Base-by-base conservation (phyloP, 2,888 invertebrate genomes). In the Dasypogon diadema region DNA sequence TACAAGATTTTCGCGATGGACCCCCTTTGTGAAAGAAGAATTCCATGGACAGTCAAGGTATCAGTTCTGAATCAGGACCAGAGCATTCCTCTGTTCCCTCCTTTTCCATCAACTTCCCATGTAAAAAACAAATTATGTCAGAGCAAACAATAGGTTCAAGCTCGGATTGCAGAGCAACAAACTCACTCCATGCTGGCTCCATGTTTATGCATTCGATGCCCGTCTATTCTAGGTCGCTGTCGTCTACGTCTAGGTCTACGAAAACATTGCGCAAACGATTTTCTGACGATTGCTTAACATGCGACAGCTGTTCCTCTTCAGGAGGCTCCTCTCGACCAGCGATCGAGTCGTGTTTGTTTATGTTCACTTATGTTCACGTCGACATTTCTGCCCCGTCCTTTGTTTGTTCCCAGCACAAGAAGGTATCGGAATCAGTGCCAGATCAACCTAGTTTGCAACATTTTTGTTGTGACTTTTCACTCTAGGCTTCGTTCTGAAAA, bases 141-240 rank as follows among this genome's bases (percentile, higher is more conserved):
- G 60, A 37, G 60, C 37, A 60, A 60, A 60, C 60, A 60, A 60
- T 60, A 30, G 60, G 37, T 18, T 42, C 42, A n/a, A n/a, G n/a
- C n/a, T n/a, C n/a, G n/a, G n/a, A n/a, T 16, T 34, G 21, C 26
- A 37, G 60, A 60, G 60, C 37, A 60, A 60, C 60, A 60, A 60
- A 60, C 60, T 60, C 60, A 37, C 37, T 60, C n/a, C 30, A 58
- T 30, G 30, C 8, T 30, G n/a, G n/a, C n/a, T 30, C 8, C 18
- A 3, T 60, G 60, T 60, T 60, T 60, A 60, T 60, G 18, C 60
- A 60, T 60, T 60, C 60, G 60, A 37, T 34, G 18, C 60, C 37
- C 60, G 60, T 60, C 60, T 60, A 34, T 60, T 60, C 60, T 60
- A 22, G 37, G 34, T 37, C 37, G 16, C 37, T 60, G 60, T 60